phyloP scores from a whole-genome alignment of 1,140 invertebrate species.

The Drosophila parabipectinata region DNA sequence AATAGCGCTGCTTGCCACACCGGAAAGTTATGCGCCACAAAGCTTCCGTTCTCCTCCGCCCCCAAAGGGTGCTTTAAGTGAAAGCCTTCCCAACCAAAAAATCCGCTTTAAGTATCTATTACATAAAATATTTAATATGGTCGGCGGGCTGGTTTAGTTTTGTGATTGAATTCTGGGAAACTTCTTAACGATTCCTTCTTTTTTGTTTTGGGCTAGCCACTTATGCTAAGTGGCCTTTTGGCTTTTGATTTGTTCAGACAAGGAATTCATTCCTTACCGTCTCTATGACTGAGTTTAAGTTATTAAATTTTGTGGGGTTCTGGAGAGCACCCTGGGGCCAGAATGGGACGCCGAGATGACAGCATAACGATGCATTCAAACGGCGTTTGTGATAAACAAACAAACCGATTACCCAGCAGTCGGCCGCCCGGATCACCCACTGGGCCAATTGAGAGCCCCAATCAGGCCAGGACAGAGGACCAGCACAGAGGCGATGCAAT shows the following conservation, averaged over 20 bases:
- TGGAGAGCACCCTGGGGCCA: neutral
- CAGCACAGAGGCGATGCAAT: slow-evolving; percentile 27
- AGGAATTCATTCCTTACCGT: neutral
- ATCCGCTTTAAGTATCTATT: slow-evolving; percentile 42
- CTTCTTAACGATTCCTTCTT: slow-evolving; percentile 6
- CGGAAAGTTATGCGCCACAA: slow-evolving; percentile 29
- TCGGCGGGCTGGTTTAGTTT: slow-evolving; percentile 7
- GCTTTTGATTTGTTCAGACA: slow-evolving; percentile 35
- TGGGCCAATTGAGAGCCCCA: slow-evolving; percentile 49
- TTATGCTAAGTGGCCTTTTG: slow-evolving; percentile 38
- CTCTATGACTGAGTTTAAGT: slow-evolving; percentile 16
- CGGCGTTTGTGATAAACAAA: slow-evolving; percentile 66
- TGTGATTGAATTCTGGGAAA: slow-evolving; percentile 8
- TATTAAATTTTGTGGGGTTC: slow-evolving; percentile 37
- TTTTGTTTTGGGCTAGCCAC: slow-evolving; percentile 7
- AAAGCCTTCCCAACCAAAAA: slow-evolving; percentile 18
- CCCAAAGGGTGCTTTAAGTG: slow-evolving; percentile 13
- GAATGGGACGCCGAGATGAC: slow-evolving; percentile 29
- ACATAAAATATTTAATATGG: slow-evolving; percentile 56
- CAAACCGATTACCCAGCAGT: slow-evolving; percentile 78
- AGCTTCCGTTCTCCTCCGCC: slow-evolving; percentile 26
- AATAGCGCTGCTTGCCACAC: slow-evolving; percentile 33
- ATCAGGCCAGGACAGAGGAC: slow-evolving; percentile 18
- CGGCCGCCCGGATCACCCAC: slow-evolving; percentile 44
- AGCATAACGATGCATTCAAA: slow-evolving; percentile 75